Conservation (phyloP, 1,140 invertebrate species). For the Drusus annulatus region DNA sequence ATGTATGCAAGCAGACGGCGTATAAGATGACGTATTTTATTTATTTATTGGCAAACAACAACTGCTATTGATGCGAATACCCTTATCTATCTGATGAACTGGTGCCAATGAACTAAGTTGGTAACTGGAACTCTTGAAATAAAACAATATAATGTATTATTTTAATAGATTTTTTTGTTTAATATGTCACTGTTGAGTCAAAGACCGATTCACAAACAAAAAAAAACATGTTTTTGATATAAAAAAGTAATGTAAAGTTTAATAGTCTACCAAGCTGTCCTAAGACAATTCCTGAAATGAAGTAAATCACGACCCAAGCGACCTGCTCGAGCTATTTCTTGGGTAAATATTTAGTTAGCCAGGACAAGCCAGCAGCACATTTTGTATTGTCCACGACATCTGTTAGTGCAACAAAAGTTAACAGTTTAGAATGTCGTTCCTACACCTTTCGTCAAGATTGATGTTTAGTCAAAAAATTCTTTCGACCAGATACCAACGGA, state of each 20-base stretch:
- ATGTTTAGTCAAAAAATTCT: too few species aligned
- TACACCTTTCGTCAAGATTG: not conserved
- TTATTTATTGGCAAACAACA: constrained; percentile 22
- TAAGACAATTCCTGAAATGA: too few species aligned
- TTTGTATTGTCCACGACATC: constrained; percentile 33
- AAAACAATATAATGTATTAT: too few species aligned
- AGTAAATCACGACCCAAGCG: not conserved
- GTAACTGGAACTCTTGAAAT: too few species aligned
- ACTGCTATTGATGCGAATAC: not conserved
- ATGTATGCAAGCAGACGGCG: not conserved
- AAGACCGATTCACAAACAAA: too few species aligned
- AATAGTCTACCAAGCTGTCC: too few species aligned
- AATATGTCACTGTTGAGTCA: too few species aligned
- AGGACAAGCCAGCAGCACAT: constrained; percentile 5
- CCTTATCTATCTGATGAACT: too few species aligned
- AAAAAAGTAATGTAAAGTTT: too few species aligned
- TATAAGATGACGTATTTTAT: not conserved
- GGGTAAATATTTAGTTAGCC: constrained; percentile 20
- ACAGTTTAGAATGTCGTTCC: constrained; percentile 12
- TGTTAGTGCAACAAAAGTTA: not conserved
- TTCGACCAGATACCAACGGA: too few species aligned
- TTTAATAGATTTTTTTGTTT: too few species aligned
- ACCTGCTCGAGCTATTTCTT: not conserved
- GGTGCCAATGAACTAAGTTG: constrained; percentile 10
- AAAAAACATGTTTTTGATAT: too few species aligned